Evolutionary conservation across 2,888 invertebrate genomes (phyloP).

Genomic region (Yponomeuta cagnagella): DNA sequence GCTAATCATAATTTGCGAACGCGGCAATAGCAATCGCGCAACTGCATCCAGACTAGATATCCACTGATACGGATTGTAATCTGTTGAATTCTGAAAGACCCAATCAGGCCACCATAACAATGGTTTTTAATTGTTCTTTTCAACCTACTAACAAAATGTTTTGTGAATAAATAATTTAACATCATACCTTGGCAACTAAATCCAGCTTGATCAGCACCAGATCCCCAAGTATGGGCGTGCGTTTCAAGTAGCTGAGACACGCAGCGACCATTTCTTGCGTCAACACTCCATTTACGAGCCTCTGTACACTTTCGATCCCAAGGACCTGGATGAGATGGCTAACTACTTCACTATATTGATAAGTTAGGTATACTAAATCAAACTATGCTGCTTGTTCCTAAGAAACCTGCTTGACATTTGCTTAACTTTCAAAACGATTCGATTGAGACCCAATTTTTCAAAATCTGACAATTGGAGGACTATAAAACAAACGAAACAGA

Average conservation of each 20-base stretch:
- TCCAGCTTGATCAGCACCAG: conserved; percentile 74
- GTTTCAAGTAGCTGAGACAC: conserved; percentile 69
- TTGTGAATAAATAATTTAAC: neutral
- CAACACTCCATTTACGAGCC: conserved; percentile 60
- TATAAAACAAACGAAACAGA: too few relatives aligned
- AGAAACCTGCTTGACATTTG: too few relatives aligned
- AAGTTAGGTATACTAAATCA: neutral
- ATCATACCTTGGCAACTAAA: conserved; percentile 52
- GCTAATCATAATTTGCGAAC: too few relatives aligned
- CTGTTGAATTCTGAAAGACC: too few relatives aligned
- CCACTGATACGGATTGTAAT: too few relatives aligned
- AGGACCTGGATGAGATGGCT: conserved; percentile 26
- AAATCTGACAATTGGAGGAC: too few relatives aligned
- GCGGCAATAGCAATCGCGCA: too few relatives aligned
- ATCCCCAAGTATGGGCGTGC: conserved; percentile 69
- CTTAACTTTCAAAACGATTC: too few relatives aligned
- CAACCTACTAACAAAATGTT: neutral
- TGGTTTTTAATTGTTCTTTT: too few relatives aligned
- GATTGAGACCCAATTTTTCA: too few relatives aligned
- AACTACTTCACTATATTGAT: neutral
- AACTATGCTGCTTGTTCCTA: neutral
- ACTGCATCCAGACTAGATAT: too few relatives aligned
- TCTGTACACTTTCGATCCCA: conserved; percentile 40
- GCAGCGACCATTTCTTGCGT: conserved; percentile 70
- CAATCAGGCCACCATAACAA: too few relatives aligned